phyloP scores from a whole-genome alignment of 2,888 invertebrate species.

The Nomada hirtipes region DNA sequence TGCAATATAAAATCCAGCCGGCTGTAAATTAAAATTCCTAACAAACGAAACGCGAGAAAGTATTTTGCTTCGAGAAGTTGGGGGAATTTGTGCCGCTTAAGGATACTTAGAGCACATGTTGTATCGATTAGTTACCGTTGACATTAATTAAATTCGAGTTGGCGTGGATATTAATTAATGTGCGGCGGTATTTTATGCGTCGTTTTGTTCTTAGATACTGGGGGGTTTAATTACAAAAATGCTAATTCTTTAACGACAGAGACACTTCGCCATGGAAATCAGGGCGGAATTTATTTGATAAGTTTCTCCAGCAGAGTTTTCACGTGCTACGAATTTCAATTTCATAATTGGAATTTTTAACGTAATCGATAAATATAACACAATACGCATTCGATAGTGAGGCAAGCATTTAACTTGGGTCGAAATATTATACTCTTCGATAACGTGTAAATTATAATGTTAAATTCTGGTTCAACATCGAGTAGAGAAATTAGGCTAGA shows the following conservation, averaged over 20 bases:
- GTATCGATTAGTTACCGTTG: background rate
- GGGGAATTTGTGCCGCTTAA: background rate
- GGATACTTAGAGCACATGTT: background rate
- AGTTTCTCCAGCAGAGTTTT: background rate
- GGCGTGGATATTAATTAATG: constrained; percentile 10
- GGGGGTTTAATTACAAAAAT: background rate
- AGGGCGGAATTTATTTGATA: background rate
- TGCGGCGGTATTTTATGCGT: background rate
- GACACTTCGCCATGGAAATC: background rate
- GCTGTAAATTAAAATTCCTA: background rate
- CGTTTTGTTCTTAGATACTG: background rate
- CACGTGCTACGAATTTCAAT: background rate
- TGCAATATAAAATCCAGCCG: too few relatives aligned
- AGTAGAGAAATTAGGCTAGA: background rate
- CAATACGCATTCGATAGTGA: background rate
- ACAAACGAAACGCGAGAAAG: background rate
- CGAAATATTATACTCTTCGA: background rate
- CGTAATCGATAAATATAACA: background rate
- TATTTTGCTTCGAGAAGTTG: background rate
- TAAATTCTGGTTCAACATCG: background rate
- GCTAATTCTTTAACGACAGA: background rate
- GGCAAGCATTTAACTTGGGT: background rate
- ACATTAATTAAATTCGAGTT: constrained; percentile 9
- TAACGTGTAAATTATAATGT: background rate
- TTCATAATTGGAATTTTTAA: background rate